Percentiles rank a stretch among this genome's conserved stretches.
phyloP scores from a whole-genome alignment of 2,113 vertebrate species.

The Anas platyrhynchos region DNA sequence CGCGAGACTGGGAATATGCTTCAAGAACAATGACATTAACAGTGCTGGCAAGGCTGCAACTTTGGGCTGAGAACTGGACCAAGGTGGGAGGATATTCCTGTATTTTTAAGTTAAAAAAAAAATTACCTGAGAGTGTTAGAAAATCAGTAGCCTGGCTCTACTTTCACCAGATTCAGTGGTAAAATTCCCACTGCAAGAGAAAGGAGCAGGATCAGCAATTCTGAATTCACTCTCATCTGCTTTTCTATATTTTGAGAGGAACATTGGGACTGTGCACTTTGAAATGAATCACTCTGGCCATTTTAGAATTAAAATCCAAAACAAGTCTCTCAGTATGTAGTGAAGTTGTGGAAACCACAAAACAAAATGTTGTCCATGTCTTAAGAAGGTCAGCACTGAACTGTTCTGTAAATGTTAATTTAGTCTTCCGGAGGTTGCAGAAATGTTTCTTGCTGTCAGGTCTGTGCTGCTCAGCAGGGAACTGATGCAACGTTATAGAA shows the following conservation, averaged over 20 bases:
- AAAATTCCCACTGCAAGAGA: conserved; percentile 9
- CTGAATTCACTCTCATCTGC: not conserved
- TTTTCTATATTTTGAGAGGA: not conserved
- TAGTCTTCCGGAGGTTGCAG: conserved; percentile 5
- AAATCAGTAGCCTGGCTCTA: not conserved
- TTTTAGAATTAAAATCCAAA: conserved; percentile 18
- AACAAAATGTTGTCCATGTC: not conserved
- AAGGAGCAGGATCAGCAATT: not conserved
- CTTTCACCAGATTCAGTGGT: not conserved
- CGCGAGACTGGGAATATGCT: conserved; percentile 34
- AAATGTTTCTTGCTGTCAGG: not conserved
- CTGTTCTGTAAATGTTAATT: not conserved
- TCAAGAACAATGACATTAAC: conserved; percentile 61
- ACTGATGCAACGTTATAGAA: conserved; percentile 12
- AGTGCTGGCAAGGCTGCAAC: conserved; percentile 43
- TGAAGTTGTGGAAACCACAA: not conserved
- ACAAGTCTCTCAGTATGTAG: not conserved
- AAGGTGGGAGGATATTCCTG: not conserved
- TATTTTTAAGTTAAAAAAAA: conserved; percentile 17
- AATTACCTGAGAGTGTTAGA: conserved; percentile 4
- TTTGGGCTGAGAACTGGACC: not conserved
- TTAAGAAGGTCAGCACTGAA: not conserved
- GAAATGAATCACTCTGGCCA: not conserved
- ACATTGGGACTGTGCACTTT: not conserved
- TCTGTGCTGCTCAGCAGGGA: not conserved